phyloP scores from a whole-genome alignment of 2,797 vertebrate genomes.

The Coreius guichenoti region DNA sequence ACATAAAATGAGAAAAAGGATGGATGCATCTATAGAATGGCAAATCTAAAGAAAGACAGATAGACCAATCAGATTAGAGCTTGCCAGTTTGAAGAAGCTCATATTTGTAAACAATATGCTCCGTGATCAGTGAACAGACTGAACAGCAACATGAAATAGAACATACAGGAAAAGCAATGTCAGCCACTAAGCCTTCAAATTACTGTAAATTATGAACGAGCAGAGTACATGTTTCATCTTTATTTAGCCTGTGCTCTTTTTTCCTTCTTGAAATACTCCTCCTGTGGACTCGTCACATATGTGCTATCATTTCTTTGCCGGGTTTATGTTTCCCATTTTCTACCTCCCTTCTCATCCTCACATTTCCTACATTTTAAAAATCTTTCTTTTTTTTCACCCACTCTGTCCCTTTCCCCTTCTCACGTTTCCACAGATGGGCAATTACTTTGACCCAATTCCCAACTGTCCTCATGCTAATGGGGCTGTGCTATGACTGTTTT shows the following conservation, averaged over 20 bases:
- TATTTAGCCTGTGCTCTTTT: constrained; percentile 8
- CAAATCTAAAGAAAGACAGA: background rate
- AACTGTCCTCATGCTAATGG: constrained; percentile 46
- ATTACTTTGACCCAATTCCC: constrained; percentile 54
- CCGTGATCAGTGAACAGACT: background rate
- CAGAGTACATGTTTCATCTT: constrained; percentile 12
- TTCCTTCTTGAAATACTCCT: constrained; percentile 7
- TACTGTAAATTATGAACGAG: constrained; percentile 46
- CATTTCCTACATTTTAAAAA: constrained; percentile 2
- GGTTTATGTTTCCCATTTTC: background rate
- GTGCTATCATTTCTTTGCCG: background rate
- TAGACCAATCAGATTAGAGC: constrained; percentile 4
- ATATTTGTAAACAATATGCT: constrained; percentile 4
- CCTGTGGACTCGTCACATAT: background rate
- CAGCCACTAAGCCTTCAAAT: constrained; percentile 26
- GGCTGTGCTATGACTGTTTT: constrained; percentile 38
- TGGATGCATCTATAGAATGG: background rate
- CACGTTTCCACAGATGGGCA: constrained; percentile 47
- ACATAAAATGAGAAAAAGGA: background rate
- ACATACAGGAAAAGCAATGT: constrained; percentile 1
- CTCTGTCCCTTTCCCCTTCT: constrained; percentile 2
- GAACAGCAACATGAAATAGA: constrained; percentile 38
- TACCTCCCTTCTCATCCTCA: background rate
- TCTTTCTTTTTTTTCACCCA: background rate
- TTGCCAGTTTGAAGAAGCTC: background rate